Conservation (phyloP, 1,140 invertebrate species). For the Triops cancriformis region DNA sequence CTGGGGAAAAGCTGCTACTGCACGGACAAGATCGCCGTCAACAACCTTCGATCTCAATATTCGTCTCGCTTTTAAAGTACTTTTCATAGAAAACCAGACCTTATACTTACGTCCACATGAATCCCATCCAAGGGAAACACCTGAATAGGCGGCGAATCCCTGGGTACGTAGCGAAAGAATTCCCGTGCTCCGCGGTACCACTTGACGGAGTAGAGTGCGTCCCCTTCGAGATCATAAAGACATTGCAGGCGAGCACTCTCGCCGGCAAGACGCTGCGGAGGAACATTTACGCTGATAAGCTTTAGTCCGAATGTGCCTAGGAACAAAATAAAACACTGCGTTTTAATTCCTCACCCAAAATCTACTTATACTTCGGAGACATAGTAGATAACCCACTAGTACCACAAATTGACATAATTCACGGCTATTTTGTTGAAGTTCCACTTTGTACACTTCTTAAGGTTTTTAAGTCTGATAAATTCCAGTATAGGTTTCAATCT, state of each 20-base stretch:
- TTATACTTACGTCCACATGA: conserved; percentile 51
- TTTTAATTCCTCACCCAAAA: background rate
- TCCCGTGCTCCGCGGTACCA: conserved; percentile 70
- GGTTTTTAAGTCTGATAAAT: too few relatives aligned
- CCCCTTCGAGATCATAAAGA: conserved; percentile 42
- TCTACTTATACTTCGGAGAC: too few relatives aligned
- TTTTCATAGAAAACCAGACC: background rate
- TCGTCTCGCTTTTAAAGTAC: background rate
- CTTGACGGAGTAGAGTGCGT: conserved; percentile 64
- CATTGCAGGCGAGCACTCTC: conserved; percentile 14
- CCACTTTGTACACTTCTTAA: too few relatives aligned
- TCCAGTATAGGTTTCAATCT: too few relatives aligned
- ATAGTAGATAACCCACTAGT: too few relatives aligned
- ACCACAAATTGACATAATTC: too few relatives aligned
- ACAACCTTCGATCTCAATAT: background rate
- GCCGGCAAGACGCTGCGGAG: conserved; percentile 11
- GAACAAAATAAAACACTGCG: background rate
- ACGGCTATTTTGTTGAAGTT: too few relatives aligned
- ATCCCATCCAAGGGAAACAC: conserved; percentile 54
- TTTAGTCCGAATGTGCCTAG: background rate
- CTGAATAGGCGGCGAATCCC: conserved; percentile 52
- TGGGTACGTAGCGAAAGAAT: conserved; percentile 67
- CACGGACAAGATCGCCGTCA: background rate
- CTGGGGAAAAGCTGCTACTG: too few relatives aligned
- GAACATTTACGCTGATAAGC: conserved; percentile 14